Percentiles rank a stretch among this genome's conserved stretches.
phyloP scores from a whole-genome alignment of 1,140 invertebrate genomes.

The Leptinotarsa texana region DNA sequence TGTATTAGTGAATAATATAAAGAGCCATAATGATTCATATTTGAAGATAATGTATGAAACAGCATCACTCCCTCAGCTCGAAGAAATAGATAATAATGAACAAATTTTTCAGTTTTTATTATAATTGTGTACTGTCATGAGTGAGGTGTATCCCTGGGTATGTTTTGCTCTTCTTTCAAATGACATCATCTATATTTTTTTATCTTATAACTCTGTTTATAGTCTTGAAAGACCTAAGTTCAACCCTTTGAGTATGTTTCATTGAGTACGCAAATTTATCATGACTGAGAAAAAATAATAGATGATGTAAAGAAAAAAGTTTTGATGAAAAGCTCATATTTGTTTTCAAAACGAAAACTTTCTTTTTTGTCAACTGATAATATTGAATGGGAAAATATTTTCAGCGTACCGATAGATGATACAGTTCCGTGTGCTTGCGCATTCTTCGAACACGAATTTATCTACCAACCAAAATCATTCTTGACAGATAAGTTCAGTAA shows the following conservation, averaged over 20 bases:
- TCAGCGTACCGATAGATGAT: slow-evolving; percentile 60
- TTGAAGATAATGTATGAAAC: no score
- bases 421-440: slow-evolving; percentile 68
- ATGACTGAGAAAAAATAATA: no score
- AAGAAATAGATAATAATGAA: no score
- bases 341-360: no score
- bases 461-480: slow-evolving; percentile 62
- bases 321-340: background rate
- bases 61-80: no score
- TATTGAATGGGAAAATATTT: slow-evolving; percentile 43
- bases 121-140: no score
- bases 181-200: background rate
- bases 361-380: background rate
- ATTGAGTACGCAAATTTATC: background rate
- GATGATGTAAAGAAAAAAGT: background rate
- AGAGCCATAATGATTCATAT: no score
- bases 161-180: background rate
- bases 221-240: background rate
- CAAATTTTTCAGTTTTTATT: no score
- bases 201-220: background rate
- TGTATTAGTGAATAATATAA: background rate
- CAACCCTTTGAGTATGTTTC: background rate
- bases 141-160: no score
- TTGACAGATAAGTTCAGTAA: slow-evolving; percentile 66
- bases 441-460: slow-evolving; percentile 67